Percentiles rank a stretch among this genome's conserved stretches.
Evolutionary conservation across 2,797 vertebrate genomes (phyloP).

Genomic region (Microctenopoma lineatum): DNA sequence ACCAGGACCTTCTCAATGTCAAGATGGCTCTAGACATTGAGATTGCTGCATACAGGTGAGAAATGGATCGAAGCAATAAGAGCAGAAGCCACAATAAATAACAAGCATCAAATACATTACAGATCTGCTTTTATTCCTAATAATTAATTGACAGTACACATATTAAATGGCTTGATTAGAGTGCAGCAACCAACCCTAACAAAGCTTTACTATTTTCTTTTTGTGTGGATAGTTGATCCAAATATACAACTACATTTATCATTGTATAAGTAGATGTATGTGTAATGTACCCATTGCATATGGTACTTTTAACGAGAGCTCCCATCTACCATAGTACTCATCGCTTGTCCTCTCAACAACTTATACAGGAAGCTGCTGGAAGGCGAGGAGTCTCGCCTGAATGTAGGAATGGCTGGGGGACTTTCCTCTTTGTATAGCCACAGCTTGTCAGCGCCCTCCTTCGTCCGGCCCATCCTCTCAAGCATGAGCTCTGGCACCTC

Average conservation of each 20-base stretch:
- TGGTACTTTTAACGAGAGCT: background rate
- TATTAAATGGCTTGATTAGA: too few species aligned
- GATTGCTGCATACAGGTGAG: slow-evolving; percentile 97
- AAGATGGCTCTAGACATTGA: slow-evolving; percentile 99
- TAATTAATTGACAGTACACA: too few species aligned
- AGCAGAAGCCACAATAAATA: background rate
- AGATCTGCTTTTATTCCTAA: too few species aligned
- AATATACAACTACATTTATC: too few species aligned
- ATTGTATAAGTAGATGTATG: too few species aligned
- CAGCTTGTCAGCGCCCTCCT: slow-evolving; percentile 69
- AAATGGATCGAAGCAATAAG: background rate
- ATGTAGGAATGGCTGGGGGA: slow-evolving; percentile 82
- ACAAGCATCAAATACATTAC: too few species aligned
- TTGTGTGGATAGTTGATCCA: too few species aligned
- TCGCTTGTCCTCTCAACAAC: slow-evolving; percentile 3
- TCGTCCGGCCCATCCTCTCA: slow-evolving; percentile 83
- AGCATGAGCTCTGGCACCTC: slow-evolving; percentile 82
- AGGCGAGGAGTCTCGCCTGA: slow-evolving; percentile 94
- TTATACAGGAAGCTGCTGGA: slow-evolving; percentile 91
- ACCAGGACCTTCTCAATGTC: slow-evolving; percentile 96
- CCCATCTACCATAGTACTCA: background rate
- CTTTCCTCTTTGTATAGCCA: slow-evolving; percentile 77
- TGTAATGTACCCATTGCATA: too few species aligned
- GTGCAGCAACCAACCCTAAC: too few species aligned
- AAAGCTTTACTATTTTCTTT: too few species aligned